phyloP scores from a whole-genome alignment of 1,140 invertebrate species.

The Drosophila orosa region DNA sequence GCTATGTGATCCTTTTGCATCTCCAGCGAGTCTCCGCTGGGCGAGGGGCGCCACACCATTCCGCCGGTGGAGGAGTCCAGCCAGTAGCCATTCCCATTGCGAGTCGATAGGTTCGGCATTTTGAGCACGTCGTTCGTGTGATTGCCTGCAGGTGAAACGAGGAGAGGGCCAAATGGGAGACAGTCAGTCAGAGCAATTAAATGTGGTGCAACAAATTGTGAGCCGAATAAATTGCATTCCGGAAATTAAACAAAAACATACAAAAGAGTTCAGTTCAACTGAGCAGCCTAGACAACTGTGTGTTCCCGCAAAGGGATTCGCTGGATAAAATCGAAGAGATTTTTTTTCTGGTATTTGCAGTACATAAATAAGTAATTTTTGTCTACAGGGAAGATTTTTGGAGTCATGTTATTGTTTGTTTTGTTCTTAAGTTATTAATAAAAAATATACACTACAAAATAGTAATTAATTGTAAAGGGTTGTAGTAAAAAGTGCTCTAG shows the following conservation, averaged over 20 bases:
- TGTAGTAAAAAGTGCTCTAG: too few relatives aligned
- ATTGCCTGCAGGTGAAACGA: constrained; percentile 70
- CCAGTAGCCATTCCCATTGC: constrained; percentile 84
- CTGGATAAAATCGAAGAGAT: not conserved
- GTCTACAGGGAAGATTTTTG: not conserved
- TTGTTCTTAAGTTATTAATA: not conserved
- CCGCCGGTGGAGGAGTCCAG: constrained; percentile 83
- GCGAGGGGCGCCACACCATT: constrained; percentile 83
- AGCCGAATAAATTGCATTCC: constrained; percentile 72
- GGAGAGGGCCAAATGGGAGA: constrained; percentile 9
- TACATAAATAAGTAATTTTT: not conserved
- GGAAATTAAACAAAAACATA: constrained; percentile 73
- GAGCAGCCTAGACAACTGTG: constrained; percentile 27
- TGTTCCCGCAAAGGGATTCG: constrained; percentile 41
- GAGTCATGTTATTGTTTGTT: not conserved
- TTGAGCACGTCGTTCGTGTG: constrained; percentile 83
- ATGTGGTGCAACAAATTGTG: constrained; percentile 78
- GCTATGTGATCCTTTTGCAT: constrained; percentile 84
- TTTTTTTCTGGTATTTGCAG: not conserved
- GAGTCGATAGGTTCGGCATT: constrained; percentile 84
- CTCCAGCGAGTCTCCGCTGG: constrained; percentile 78
- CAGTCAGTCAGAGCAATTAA: constrained; percentile 73
- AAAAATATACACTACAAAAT: not conserved
- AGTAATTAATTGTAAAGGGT: too few relatives aligned
- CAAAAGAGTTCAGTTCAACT: constrained; percentile 30